phyloP scores from a whole-genome alignment of 92 coral and sea anemone species.

The Anthopleura xanthogrammica region DNA sequence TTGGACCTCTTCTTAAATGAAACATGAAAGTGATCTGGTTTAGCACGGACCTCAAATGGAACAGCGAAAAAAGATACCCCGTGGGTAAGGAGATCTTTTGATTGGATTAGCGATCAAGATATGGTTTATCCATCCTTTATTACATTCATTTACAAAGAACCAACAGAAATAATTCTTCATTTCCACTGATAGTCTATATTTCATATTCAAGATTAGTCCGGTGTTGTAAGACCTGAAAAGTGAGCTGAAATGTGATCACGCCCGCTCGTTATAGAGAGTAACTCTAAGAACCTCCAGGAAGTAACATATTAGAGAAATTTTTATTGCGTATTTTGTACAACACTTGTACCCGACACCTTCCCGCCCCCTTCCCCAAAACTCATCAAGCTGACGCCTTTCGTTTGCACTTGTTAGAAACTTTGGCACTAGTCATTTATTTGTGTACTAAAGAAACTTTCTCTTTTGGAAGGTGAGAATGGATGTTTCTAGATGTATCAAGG shows the following conservation, averaged over 20 bases:
- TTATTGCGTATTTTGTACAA: slow-evolving; percentile 25
- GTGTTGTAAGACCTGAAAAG: slow-evolving; percentile 8
- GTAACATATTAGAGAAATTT: slow-evolving; percentile 34
- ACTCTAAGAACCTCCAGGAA: slow-evolving; percentile 41
- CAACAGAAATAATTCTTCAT: slow-evolving; percentile 12
- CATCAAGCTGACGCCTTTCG: slow-evolving; percentile 24
- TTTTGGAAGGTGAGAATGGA: slow-evolving; percentile 8
- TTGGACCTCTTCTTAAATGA: slow-evolving; percentile 6
- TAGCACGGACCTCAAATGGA: background rate
- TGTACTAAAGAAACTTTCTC: slow-evolving; percentile 7
- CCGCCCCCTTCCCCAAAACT: slow-evolving; percentile 27
- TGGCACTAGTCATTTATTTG: slow-evolving; percentile 2
- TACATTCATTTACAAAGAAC: slow-evolving; percentile 11
- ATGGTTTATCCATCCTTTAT: slow-evolving; percentile 18
- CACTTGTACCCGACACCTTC: slow-evolving; percentile 28
- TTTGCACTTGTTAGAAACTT: background rate
- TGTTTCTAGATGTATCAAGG: slow-evolving; percentile 6
- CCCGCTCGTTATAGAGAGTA: slow-evolving; percentile 16
- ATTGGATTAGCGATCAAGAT: slow-evolving; percentile 21
- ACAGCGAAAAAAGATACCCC: slow-evolving; percentile 1
- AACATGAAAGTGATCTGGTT: slow-evolving; percentile 31
- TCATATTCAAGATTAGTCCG: slow-evolving; percentile 1
- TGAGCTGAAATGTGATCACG: slow-evolving; percentile 33
- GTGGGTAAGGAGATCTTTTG: slow-evolving; percentile 1
- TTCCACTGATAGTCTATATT: slow-evolving; percentile 19